These are phyloP conservation scores for Cephus cinctus DNA, from an alignment of 1,140 invertebrate genomes.

Conservation along the genomic window DNA sequence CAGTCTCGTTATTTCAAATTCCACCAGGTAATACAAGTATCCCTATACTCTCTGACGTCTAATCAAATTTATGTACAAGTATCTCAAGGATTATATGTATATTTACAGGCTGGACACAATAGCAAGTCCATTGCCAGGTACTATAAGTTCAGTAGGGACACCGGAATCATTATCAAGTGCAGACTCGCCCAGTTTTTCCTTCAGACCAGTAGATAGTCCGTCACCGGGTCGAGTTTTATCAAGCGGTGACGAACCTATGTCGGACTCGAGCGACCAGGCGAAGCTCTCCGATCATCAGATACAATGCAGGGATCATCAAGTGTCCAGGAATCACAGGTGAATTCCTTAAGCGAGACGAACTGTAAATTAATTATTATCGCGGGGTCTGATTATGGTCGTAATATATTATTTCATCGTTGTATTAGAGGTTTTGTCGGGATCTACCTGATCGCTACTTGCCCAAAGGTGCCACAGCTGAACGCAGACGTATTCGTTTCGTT, in stretches of 20 bases:
- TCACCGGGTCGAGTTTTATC: conserved; percentile 44
- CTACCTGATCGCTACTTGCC: conserved; percentile 6
- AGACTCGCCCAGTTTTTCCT: conserved; percentile 61
- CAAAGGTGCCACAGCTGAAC: conserved; percentile 7
- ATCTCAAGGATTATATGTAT: not conserved
- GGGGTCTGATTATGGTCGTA: too few relatives aligned
- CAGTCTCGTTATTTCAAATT: conserved; percentile 44
- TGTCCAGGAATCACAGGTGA: too few relatives aligned
- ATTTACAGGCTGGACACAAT: conserved; percentile 48
- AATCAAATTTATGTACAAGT: not conserved
- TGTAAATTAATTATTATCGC: too few relatives aligned
- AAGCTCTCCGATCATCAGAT: conserved; percentile 16
- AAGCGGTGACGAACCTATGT: conserved; percentile 46
- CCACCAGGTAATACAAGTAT: conserved; percentile 37
- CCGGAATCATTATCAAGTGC: conserved; percentile 63
- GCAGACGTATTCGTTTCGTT: conserved; percentile 1
- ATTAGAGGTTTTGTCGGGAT: too few relatives aligned
- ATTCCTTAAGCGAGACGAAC: too few relatives aligned
- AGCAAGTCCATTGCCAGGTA: conserved; percentile 60
- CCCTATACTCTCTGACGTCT: not conserved
- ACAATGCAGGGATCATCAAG: too few relatives aligned
- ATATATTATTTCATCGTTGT: too few relatives aligned
- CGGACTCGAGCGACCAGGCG: conserved; percentile 41
- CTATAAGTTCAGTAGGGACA: conserved; percentile 60
- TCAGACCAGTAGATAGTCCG: conserved; percentile 57